phyloP scores from a whole-genome alignment of 2,888 invertebrate species.

The Chaetogeoica ovagalla region DNA sequence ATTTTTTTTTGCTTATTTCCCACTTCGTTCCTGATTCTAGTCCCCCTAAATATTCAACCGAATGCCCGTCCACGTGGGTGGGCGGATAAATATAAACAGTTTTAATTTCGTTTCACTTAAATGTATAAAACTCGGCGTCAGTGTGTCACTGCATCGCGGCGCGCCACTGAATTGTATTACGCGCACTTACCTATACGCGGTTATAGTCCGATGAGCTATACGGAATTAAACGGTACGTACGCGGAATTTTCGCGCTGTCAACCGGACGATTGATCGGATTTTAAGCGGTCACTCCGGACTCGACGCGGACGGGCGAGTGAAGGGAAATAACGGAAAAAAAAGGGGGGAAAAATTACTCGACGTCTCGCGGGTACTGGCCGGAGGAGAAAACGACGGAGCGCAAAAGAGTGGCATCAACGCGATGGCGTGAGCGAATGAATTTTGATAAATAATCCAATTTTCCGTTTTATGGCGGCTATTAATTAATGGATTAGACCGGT shows the following conservation, averaged over 20 bases:
- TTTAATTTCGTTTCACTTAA: too few relatives aligned
- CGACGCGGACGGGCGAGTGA: background rate
- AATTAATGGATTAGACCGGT: constrained; percentile 50
- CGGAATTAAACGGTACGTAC: too few relatives aligned
- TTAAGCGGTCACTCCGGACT: constrained; percentile 15
- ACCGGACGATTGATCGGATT: constrained; percentile 40
- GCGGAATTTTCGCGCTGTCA: constrained; percentile 28
- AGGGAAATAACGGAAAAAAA: background rate
- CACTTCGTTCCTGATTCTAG: too few relatives aligned
- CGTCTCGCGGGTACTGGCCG: constrained; percentile 10
- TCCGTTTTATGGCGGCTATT: constrained; percentile 43
- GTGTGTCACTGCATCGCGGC: too few relatives aligned
- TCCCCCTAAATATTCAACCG: too few relatives aligned
- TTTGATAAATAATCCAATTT: constrained; percentile 51
- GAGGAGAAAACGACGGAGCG: background rate
- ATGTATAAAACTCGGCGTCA: too few relatives aligned
- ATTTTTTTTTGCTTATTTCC: too few relatives aligned
- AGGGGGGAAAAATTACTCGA: background rate
- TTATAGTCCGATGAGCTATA: too few relatives aligned
- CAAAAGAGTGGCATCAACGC: background rate
- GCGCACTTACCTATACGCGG: too few relatives aligned
- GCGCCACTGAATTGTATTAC: too few relatives aligned
- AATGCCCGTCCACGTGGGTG: too few relatives aligned
- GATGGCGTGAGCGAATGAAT: background rate
- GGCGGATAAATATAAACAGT: too few relatives aligned